Conservation (phyloP, 2,797 vertebrate genomes). For the Lateolabrax maculatus region DNA sequence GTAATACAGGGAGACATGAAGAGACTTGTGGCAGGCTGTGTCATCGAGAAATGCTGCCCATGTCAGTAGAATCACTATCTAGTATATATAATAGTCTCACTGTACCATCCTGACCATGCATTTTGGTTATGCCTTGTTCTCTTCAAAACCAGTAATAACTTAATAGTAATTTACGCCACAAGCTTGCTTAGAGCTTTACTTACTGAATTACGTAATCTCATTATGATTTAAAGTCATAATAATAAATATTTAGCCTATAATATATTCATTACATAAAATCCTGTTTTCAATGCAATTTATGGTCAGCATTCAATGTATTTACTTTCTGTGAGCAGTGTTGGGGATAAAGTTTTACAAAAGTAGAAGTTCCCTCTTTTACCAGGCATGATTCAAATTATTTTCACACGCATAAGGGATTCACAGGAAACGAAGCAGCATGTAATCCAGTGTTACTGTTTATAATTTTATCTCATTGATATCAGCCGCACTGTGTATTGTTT, state of each 20-base stretch:
- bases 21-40: background rate
- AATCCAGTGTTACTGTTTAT: conserved; percentile 5
- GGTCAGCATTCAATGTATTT: background rate
- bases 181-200: background rate
- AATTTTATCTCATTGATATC: background rate
- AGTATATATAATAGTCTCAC: no score
- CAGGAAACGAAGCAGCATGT: background rate
- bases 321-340: no score
- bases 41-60: background rate
- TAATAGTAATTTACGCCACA: background rate
- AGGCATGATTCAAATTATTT: background rate
- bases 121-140: background rate
- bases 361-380: no score
- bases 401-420: background rate
- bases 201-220: background rate
- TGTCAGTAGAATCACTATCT: background rate
- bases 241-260: no score
- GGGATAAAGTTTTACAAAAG: no score
- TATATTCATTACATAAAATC: background rate
- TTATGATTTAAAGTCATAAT: background rate
- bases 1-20: background rate
- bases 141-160: background rate
- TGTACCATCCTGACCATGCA: background rate
- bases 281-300: background rate
- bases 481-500: conserved; percentile 14